Conservation (phyloP, 2,113 vertebrate species). For the Aphyosemion australe region DNA sequence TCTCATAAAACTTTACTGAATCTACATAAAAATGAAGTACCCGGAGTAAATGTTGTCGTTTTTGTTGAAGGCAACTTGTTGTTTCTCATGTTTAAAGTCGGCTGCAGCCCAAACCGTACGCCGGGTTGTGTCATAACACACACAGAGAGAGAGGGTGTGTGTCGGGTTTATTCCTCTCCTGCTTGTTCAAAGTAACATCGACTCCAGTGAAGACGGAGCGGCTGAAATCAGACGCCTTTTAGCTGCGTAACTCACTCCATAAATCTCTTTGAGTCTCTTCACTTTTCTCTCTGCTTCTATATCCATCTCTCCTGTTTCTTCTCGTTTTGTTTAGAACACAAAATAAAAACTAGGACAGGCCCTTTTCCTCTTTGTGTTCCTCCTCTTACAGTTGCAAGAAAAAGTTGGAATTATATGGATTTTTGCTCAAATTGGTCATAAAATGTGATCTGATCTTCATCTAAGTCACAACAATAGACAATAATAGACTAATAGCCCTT, state of each 20-base stretch:
- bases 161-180: slow-evolving; percentile 29
- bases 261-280: slow-evolving; percentile 36
- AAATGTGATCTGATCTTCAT: too few species aligned
- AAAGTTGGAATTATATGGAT: too few species aligned
- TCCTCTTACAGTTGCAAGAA: too few species aligned
- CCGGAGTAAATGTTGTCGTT: slow-evolving; percentile 36
- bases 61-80: slow-evolving; percentile 44
- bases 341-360: slow-evolving; percentile 44
- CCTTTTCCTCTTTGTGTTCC: slow-evolving; percentile 20
- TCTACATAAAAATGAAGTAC: neutral
- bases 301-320: slow-evolving; percentile 29
- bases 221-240: slow-evolving; percentile 54
- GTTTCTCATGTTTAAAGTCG: slow-evolving; percentile 43
- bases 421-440: too few species aligned
- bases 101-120: slow-evolving; percentile 17
- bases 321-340: slow-evolving; percentile 43
- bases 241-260: slow-evolving; percentile 61
- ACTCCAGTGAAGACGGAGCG: slow-evolving; percentile 52
- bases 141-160: slow-evolving; percentile 15
- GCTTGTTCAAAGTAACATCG: slow-evolving; percentile 54
- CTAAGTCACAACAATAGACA: too few species aligned
- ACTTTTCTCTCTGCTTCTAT: slow-evolving; percentile 30
- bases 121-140: slow-evolving; percentile 46
- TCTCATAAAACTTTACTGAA: neutral
- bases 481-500: too few species aligned